Base-by-base conservation (phyloP, 2,888 invertebrate species). In the Nysson spinosus region DNA sequence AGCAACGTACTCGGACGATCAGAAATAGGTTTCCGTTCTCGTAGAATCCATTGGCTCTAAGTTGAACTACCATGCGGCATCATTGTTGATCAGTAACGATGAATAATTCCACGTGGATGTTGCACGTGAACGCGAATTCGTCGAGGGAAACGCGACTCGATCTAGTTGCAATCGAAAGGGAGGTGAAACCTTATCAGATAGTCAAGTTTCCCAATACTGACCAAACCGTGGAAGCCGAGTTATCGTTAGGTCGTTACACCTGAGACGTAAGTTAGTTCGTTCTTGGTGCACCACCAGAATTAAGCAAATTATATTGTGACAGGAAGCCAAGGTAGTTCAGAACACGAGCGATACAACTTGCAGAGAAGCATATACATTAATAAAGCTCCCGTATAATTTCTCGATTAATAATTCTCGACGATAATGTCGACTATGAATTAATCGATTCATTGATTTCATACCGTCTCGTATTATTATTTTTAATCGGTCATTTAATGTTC, bases 191-290 rank as follows among this genome's bases (percentile, higher is more conserved):
- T 75, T 75, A 75, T 72, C 75, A 28, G 64, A 69, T 66, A 63
- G 60, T 57, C 50, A 67, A 67, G 66, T 67, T 67, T 28, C 43
- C 30, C 26, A 40, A 37, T 55, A 51, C 64, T 67, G 76, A 62
- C 70, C 69, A 47, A 32, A 28, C 52, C 40, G 24, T 44, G 67
- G 60, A 70, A 75, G 76, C 68, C 65, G 57, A 75, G 70, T 75
- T 75, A 75, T 70, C 76, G 76, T 72, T 69, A 51, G 69, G 57
- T 65, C 62, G 72, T 75, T 75, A 76, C 73, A 70, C 62, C 64
- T 60, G 72, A 68, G 76, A 75, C 76, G 57, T 64, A 75, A 75
- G 75, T 75, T 75, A 64, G 65, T 65, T 66, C 56, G 72, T 65
- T 62, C 54, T 40, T 42, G 61, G 64, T 58, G 42, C 44, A 44